Evolutionary conservation across 2,113 vertebrate species (phyloP).

Genomic region (Hylia prasina): DNA sequence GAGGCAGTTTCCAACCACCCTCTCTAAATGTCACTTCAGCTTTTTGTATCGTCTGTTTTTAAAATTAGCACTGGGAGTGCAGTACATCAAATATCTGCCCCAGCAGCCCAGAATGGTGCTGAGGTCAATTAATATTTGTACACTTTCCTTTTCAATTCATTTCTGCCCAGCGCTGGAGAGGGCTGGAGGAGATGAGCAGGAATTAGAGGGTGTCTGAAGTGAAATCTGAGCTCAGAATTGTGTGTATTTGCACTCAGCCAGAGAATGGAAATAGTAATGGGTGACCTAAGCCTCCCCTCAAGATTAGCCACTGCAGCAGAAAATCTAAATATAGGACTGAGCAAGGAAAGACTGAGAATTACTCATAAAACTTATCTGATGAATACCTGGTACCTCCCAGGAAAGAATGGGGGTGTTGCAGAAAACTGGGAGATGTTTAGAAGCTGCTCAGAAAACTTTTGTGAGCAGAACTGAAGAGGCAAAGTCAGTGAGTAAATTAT

Average conservation of each 20-base stretch:
- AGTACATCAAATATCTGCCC: background rate
- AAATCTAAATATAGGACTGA: constrained; percentile 7
- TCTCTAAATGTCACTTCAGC: background rate
- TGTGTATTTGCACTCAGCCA: background rate
- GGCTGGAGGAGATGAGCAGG: background rate
- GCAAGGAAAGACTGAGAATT: background rate
- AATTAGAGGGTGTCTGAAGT: background rate
- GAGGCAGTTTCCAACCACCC: background rate
- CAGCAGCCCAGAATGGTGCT: background rate
- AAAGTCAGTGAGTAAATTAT: background rate
- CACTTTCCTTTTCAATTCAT: background rate
- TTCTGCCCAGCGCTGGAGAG: background rate
- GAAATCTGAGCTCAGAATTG: background rate
- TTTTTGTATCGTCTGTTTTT: background rate
- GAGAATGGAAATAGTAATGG: background rate
- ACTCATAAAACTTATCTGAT: constrained; percentile 32
- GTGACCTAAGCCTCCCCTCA: constrained; percentile 26
- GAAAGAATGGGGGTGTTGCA: background rate
- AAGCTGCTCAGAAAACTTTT: background rate
- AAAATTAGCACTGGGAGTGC: background rate
- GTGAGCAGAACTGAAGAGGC: background rate
- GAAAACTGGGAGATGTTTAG: background rate
- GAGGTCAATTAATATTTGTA: constrained; percentile 2
- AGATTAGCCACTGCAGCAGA: constrained; percentile 11
- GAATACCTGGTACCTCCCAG: background rate